A percentile compares a stretch with the other conserved stretches of the same genome.
These are phyloP conservation scores for Sinella curviseta DNA, from an alignment of 1,140 invertebrate species.

Conservation along the genomic window DNA sequence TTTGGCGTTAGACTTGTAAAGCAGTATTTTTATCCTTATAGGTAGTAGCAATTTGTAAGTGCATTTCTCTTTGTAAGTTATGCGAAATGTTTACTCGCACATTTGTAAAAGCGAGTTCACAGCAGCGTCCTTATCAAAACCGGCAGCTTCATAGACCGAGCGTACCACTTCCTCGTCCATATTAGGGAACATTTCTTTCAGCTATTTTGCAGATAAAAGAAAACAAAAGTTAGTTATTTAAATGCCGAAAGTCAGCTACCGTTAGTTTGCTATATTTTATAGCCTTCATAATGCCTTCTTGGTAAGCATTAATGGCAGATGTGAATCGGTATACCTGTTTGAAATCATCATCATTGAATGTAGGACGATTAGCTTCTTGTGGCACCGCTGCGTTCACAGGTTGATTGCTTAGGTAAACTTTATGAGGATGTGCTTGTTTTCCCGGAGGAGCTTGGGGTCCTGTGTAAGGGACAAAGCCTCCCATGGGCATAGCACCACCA, in stretches of 20 bases:
- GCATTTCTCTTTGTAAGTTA: too few species aligned
- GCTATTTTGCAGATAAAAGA: constrained; percentile 61
- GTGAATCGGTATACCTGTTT: too few species aligned
- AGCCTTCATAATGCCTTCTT: constrained; percentile 1
- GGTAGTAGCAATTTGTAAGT: too few species aligned
- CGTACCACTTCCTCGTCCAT: constrained; percentile 89
- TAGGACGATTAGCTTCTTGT: constrained; percentile 46
- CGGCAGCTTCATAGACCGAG: constrained; percentile 84
- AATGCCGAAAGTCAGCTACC: constrained; percentile 28
- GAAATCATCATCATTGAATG: constrained; percentile 65
- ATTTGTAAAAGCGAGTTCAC: constrained; percentile 90
- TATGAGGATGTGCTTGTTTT: constrained; percentile 55
- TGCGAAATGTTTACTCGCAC: constrained; percentile 70
- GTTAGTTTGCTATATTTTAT: not conserved
- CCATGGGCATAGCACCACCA: constrained; percentile 40
- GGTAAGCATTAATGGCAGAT: too few species aligned
- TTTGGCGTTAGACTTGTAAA: too few species aligned
- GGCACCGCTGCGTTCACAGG: constrained; percentile 44
- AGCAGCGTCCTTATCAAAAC: constrained; percentile 84
- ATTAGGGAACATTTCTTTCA: constrained; percentile 94
- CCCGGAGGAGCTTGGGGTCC: constrained; percentile 51
- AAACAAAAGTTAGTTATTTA: too few species aligned
- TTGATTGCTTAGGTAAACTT: constrained; percentile 52
- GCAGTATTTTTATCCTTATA: too few species aligned
- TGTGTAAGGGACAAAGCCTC: constrained; percentile 7